phyloP scores from a whole-genome alignment of 2,888 invertebrate species.

The Stramonita haemastoma region DNA sequence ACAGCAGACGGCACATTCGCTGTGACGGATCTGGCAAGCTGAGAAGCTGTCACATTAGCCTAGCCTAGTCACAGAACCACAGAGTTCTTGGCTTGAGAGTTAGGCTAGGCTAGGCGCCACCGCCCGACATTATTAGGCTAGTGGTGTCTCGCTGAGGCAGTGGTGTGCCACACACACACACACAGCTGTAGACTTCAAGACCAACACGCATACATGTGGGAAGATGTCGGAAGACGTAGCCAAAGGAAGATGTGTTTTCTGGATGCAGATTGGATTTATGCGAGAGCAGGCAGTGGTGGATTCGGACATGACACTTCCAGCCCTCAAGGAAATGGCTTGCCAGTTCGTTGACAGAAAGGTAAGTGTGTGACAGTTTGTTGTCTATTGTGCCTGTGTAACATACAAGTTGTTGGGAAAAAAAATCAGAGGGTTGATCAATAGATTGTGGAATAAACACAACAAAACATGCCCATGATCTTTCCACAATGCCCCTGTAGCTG shows the following conservation, averaged over 20 bases:
- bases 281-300: slow-evolving; percentile 92
- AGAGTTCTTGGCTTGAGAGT: slow-evolving; percentile 10
- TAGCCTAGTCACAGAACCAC: slow-evolving; percentile 14
- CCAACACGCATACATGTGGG: slow-evolving; percentile 49
- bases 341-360: slow-evolving; percentile 96
- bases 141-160: neutral
- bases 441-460: too few species aligned
- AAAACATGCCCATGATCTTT: too few species aligned
- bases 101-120: slow-evolving; percentile 9
- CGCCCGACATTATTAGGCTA: slow-evolving; percentile 19
- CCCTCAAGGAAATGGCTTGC: slow-evolving; percentile 94
- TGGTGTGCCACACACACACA: neutral
- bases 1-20: slow-evolving; percentile 31
- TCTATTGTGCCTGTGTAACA: too few species aligned
- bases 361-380: slow-evolving; percentile 65
- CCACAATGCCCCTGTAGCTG: too few species aligned
- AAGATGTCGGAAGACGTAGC: slow-evolving; percentile 71
- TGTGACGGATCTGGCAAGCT: slow-evolving; percentile 12
- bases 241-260: slow-evolving; percentile 85
- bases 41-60: neutral
- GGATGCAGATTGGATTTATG: slow-evolving; percentile 95
- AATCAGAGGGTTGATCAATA: too few species aligned
- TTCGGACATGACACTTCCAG: slow-evolving; percentile 89
- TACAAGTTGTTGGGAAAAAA: too few species aligned
- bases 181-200: neutral